A percentile compares a stretch with the other conserved stretches of the same genome.
These are phyloP conservation scores for Drosophila sucinea DNA, from an alignment of 1,140 invertebrate species.

Conservation along the genomic window DNA sequence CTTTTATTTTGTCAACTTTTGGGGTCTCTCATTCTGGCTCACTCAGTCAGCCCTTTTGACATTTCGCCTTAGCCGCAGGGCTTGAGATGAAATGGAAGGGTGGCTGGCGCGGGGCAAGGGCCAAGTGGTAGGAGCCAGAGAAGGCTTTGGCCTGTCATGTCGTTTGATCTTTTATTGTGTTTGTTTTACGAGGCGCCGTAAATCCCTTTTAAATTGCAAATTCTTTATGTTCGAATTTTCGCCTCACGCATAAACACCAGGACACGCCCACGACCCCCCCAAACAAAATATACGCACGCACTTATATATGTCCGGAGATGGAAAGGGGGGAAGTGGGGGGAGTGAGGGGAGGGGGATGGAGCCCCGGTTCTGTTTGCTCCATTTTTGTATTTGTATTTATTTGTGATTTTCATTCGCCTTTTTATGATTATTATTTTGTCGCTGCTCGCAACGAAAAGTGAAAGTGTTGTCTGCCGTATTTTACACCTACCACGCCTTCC, in stretches of 20 bases:
- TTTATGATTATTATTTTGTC: slow-evolving; percentile 64
- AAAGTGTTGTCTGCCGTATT: slow-evolving; percentile 54
- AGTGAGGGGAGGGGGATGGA: too few relatives aligned
- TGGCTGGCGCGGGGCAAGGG: slow-evolving; percentile 17
- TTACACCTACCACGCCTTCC: slow-evolving; percentile 48
- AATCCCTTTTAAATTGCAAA: slow-evolving; percentile 81
- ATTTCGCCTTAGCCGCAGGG: slow-evolving; percentile 57
- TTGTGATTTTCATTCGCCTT: slow-evolving; percentile 55
- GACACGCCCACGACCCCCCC: slow-evolving; percentile 12
- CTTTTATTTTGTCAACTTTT: slow-evolving; percentile 73
- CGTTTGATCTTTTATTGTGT: slow-evolving; percentile 82
- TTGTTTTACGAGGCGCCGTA: slow-evolving; percentile 78
- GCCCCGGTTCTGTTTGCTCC: not conserved
- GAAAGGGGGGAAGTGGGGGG: not conserved
- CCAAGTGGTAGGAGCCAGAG: slow-evolving; percentile 15
- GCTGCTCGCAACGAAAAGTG: slow-evolving; percentile 37
- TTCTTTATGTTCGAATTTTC: slow-evolving; percentile 78
- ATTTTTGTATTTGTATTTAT: slow-evolving; percentile 53
- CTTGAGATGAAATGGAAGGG: not conserved
- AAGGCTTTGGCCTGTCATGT: slow-evolving; percentile 67
- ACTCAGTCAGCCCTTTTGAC: slow-evolving; percentile 63
- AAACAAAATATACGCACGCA: slow-evolving; percentile 11
- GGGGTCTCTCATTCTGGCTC: slow-evolving; percentile 30
- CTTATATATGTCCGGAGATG: not conserved
- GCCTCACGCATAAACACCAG: slow-evolving; percentile 43